Evolutionary conservation across 2,888 invertebrate species (phyloP).

Genomic region (Pardosa pseudoannulata): DNA sequence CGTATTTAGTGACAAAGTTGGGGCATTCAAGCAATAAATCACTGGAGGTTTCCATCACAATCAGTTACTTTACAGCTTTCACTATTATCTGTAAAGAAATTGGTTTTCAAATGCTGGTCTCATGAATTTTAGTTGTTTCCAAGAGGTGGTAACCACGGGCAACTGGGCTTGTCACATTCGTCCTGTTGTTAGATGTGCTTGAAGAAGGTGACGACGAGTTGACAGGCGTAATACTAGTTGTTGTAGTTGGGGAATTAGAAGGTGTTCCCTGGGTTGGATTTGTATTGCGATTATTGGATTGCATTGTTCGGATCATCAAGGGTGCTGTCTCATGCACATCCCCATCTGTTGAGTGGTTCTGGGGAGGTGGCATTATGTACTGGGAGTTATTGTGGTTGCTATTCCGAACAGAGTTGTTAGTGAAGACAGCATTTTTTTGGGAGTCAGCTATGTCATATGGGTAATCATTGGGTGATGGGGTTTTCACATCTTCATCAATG

Average conservation of each 20-base stretch:
- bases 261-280: slow-evolving; percentile 46
- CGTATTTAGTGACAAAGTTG: neutral
- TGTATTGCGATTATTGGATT: slow-evolving; percentile 38
- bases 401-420: slow-evolving; percentile 72
- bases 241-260: slow-evolving; percentile 58
- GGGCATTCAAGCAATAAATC: neutral
- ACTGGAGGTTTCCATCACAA: slow-evolving; percentile 2
- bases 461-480: slow-evolving; percentile 77
- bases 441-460: slow-evolving; percentile 73
- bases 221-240: slow-evolving; percentile 56
- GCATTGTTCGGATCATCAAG: slow-evolving; percentile 56
- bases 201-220: slow-evolving; percentile 69
- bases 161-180: slow-evolving; percentile 63
- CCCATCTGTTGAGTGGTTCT: slow-evolving; percentile 25
- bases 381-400: slow-evolving; percentile 69
- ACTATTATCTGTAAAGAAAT: neutral
- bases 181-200: slow-evolving; percentile 41
- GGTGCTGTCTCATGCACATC: slow-evolving; percentile 67
- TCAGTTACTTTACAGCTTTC: neutral
- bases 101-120: slow-evolving; percentile 83
- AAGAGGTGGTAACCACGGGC: slow-evolving; percentile 74
- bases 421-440: slow-evolving; percentile 73
- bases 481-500: slow-evolving; percentile 84
- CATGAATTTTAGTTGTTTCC: slow-evolving; percentile 80
- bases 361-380: slow-evolving; percentile 22